Evolutionary conservation across 2,113 vertebrate species (phyloP).

Genomic region (Cervus canadensis): DNA sequence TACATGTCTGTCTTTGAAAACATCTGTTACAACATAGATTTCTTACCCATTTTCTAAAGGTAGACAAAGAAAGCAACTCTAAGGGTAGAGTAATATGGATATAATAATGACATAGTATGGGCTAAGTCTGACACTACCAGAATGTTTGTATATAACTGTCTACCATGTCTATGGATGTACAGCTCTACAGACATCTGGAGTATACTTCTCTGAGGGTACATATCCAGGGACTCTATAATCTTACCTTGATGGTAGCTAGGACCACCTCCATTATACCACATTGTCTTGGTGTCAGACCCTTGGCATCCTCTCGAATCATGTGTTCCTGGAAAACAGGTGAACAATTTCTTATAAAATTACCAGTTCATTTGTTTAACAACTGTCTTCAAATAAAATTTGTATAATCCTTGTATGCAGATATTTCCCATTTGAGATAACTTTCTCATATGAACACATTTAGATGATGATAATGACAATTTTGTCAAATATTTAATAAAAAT

Average conservation of each 20-base stretch:
- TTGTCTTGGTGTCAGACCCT: slow-evolving; percentile 91
- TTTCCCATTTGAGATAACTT: neutral
- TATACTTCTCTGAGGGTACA: neutral
- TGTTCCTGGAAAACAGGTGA: slow-evolving; percentile 87
- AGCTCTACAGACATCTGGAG: neutral
- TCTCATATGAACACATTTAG: neutral
- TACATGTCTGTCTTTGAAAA: neutral
- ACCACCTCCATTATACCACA: slow-evolving; percentile 95
- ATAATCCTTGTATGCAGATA: neutral
- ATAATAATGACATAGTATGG: neutral
- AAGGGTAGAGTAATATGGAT: neutral
- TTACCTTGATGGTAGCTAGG: slow-evolving; percentile 96
- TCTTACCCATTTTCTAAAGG: neutral
- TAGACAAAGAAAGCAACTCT: neutral
- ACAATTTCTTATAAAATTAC: neutral
- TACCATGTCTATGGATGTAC: neutral
- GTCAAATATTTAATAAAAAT: neutral
- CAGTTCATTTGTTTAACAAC: neutral
- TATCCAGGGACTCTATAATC: neutral
- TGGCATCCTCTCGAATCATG: slow-evolving; percentile 92
- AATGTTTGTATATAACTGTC: neutral
- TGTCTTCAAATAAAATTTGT: neutral
- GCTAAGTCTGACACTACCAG: neutral
- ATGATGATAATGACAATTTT: neutral
- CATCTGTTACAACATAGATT: neutral